Conservation (phyloP, 2,113 vertebrate species). For the Puntigrus tetrazona region DNA sequence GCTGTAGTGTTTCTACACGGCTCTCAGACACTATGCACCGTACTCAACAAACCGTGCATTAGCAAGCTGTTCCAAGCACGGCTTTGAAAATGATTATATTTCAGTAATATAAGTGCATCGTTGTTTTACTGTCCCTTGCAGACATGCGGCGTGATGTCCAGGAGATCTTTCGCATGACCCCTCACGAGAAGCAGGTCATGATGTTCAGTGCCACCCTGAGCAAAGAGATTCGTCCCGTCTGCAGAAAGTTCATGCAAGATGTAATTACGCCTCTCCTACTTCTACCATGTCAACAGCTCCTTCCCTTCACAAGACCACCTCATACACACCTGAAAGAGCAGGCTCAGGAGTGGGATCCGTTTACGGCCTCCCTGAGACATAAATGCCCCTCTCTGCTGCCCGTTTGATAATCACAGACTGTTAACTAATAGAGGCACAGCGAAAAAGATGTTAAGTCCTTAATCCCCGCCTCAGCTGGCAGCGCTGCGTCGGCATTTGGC, state of each 20-base stretch:
- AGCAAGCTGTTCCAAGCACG: background rate
- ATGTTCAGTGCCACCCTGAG: slow-evolving; percentile 88
- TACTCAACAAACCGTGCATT: background rate
- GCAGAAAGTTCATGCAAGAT: slow-evolving; percentile 90
- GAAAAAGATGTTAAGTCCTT: slow-evolving; percentile 26
- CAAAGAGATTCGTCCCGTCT: slow-evolving; percentile 85
- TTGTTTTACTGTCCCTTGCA: slow-evolving; percentile 42
- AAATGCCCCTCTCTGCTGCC: background rate
- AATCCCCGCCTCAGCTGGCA: slow-evolving; percentile 24
- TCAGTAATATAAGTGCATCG: background rate
- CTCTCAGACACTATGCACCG: background rate
- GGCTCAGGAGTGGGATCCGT: background rate
- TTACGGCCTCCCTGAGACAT: background rate
- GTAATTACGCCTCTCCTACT: slow-evolving; percentile 78
- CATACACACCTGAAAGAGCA: slow-evolving; percentile 32
- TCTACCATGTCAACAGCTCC: slow-evolving; percentile 68
- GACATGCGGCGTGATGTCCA: slow-evolving; percentile 87
- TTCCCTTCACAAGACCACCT: slow-evolving; percentile 52
- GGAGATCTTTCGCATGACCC: slow-evolving; percentile 87
- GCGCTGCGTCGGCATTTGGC: slow-evolving; percentile 17
- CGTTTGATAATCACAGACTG: slow-evolving; percentile 15
- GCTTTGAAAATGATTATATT: background rate
- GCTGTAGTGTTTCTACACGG: too few relatives aligned
- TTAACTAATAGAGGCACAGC: slow-evolving; percentile 22
- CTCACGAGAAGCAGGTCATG: slow-evolving; percentile 88